phyloP scores from a whole-genome alignment of 2,113 vertebrate genomes.

The Urocitellus parryii region DNA sequence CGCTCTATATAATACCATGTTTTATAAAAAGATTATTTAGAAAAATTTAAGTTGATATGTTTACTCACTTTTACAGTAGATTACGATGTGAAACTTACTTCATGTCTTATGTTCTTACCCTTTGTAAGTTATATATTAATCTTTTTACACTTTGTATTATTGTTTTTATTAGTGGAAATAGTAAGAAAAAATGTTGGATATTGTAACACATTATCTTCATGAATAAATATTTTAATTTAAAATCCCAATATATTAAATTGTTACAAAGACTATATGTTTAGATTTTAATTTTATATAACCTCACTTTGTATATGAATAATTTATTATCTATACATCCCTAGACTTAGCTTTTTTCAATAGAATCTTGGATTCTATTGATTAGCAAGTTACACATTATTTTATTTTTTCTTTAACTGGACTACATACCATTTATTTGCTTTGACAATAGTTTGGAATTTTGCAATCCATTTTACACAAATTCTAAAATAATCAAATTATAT shows the following conservation, averaged over 20 bases:
- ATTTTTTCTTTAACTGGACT: neutral
- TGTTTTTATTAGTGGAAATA: constrained; percentile 39
- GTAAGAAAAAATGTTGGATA: neutral
- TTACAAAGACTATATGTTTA: neutral
- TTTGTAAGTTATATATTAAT: neutral
- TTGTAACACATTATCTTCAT: neutral
- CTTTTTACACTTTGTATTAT: neutral
- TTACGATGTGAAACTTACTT: neutral
- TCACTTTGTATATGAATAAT: neutral
- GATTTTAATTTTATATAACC: neutral
- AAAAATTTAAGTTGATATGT: neutral
- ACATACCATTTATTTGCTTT: neutral
- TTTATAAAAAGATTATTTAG: neutral
- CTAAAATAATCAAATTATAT: constrained; percentile 40
- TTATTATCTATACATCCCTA: neutral
- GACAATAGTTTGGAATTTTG: neutral
- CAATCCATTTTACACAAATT: neutral
- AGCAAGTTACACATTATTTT: neutral
- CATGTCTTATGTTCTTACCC: neutral
- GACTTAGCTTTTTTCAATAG: too few species aligned
- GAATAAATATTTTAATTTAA: constrained; percentile 31
- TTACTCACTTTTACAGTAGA: neutral
- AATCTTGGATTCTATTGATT: neutral
- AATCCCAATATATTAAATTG: neutral
- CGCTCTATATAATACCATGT: neutral